These are phyloP conservation scores for Myrmophylax atrothorax DNA, from an alignment of 2,113 vertebrate species.

Conservation along the genomic window DNA sequence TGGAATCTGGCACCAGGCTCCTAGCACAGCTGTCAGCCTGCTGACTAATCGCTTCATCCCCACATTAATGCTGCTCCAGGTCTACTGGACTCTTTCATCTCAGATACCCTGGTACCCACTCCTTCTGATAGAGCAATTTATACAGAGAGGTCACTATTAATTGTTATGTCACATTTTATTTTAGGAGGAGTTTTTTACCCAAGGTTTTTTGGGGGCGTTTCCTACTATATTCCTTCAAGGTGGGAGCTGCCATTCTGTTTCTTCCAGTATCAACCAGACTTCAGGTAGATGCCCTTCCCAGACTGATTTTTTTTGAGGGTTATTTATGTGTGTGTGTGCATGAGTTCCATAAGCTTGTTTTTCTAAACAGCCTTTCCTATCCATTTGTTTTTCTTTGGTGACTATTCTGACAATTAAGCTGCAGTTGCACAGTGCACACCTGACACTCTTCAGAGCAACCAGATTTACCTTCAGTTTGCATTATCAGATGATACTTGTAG, in stretches of 20 bases:
- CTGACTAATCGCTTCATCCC: conserved; percentile 61
- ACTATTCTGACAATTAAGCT: neutral
- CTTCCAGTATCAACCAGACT: neutral
- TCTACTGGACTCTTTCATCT: conserved; percentile 43
- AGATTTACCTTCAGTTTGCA: conserved; percentile 1
- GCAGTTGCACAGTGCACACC: neutral
- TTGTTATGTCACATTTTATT: neutral
- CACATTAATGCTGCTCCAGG: conserved; percentile 19
- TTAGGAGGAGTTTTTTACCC: neutral
- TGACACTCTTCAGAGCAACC: neutral
- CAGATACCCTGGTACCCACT: neutral
- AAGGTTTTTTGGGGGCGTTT: neutral
- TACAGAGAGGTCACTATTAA: conserved; percentile 31
- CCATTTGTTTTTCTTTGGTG: neutral
- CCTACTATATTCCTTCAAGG: neutral
- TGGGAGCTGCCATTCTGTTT: neutral
- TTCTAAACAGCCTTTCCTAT: neutral
- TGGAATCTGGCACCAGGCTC: conserved; percentile 30
- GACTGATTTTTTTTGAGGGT: neutral
- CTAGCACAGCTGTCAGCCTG: conserved; percentile 53
- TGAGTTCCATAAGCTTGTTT: neutral
- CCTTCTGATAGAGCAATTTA: neutral
- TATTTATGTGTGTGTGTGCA: neutral
- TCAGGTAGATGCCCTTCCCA: neutral
- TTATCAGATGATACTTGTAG: neutral